phyloP scores from a whole-genome alignment of 2,113 vertebrate genomes.

The Scortum barcoo region DNA sequence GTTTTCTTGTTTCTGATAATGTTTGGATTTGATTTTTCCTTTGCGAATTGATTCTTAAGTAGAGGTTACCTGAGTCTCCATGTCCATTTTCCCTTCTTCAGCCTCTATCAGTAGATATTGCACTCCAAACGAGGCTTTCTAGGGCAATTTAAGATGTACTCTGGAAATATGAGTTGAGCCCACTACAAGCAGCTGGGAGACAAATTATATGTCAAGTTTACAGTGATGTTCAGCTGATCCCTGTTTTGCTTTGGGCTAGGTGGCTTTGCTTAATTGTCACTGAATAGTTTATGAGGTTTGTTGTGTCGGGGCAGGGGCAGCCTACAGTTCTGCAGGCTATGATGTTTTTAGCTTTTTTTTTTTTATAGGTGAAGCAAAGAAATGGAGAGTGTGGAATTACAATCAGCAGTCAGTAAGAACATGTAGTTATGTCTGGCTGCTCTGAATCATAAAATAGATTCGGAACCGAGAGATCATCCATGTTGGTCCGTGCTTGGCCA shows the following conservation, averaged over 20 bases:
- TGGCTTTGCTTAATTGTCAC: slow-evolving; percentile 68
- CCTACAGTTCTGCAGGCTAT: slow-evolving; percentile 16
- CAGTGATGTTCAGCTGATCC: slow-evolving; percentile 67
- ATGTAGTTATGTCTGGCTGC: background rate
- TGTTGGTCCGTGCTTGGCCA: background rate
- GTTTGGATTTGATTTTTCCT: background rate
- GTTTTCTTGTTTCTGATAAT: background rate
- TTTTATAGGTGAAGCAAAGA: slow-evolving; percentile 37
- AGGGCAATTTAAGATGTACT: slow-evolving; percentile 9
- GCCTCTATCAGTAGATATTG: background rate
- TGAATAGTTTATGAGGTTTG: slow-evolving; percentile 72
- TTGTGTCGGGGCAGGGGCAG: slow-evolving; percentile 49
- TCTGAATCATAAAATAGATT: background rate
- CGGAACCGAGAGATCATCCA: background rate
- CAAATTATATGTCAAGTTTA: slow-evolving; percentile 56
- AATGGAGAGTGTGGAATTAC: background rate
- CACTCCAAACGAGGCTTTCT: slow-evolving; percentile 10
- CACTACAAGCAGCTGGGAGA: slow-evolving; percentile 44
- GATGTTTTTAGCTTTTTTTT: slow-evolving; percentile 15
- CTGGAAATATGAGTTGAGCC: slow-evolving; percentile 30
- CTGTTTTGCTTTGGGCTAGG: slow-evolving; percentile 70
- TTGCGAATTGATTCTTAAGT: background rate
- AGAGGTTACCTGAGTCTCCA: background rate
- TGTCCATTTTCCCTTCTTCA: slow-evolving; percentile 1
- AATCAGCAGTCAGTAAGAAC: background rate